phyloP scores from a whole-genome alignment of 2,797 vertebrate genomes.

The Cossypha heuglini region DNA sequence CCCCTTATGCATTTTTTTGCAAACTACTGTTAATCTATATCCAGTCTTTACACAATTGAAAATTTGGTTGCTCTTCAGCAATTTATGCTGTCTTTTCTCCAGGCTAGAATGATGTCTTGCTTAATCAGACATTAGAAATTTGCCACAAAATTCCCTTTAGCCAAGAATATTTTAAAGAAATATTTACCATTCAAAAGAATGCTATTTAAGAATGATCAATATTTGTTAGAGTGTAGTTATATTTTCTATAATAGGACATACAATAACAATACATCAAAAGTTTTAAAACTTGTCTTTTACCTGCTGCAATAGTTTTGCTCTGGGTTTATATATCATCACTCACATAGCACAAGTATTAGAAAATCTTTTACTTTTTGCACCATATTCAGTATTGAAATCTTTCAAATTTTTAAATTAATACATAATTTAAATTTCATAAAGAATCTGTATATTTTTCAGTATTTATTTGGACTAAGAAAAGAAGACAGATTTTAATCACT shows the following conservation, averaged over 20 bases:
- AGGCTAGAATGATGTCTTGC: neutral
- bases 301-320: neutral
- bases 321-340: neutral
- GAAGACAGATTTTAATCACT: neutral
- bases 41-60: neutral
- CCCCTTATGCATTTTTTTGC: neutral
- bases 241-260: neutral
- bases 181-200: neutral
- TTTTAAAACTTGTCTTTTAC: neutral
- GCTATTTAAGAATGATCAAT: neutral
- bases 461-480: slow-evolving; percentile 9
- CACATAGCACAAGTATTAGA: neutral
- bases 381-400: neutral
- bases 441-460: neutral
- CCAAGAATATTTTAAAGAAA: neutral
- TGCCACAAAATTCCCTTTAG: neutral
- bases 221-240: neutral
- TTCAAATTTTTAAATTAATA: slow-evolving; percentile 20
- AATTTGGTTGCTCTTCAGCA: neutral
- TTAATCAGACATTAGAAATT: neutral
- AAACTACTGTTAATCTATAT: neutral
- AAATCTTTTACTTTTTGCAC: neutral
- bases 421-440: slow-evolving; percentile 35
- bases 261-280: neutral
- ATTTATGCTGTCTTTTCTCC: neutral